Evolutionary conservation across 2,888 invertebrate genomes (phyloP), one percentile per base, ranked within the genome.

Genomic region (Caenorhabditis macrosperma): DNA sequence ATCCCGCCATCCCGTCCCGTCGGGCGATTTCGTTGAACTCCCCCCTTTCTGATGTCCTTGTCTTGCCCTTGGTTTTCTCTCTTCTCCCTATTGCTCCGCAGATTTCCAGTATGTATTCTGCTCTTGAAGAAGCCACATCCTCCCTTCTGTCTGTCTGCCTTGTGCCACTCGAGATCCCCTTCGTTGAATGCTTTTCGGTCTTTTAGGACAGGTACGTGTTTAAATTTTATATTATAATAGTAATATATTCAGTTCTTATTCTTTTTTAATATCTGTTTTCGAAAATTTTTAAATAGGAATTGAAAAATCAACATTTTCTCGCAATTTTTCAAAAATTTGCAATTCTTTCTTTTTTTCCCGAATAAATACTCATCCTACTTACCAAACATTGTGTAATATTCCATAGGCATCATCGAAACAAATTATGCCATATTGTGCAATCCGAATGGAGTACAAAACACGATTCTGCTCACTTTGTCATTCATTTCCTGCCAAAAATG

Each of bases 131-230:
- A 30, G 30, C 33, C 28, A 52, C 55, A 26, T 22, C n/a, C 5
- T 57, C 20, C 15, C 38, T 22, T 41, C 44, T 44, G 26, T 59
- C 44, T 41, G 38, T 20, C 2, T 41, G 24, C 33, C 24, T 20
- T 17, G 24, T 48, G 48, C 48, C 20, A 20, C 33, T 17, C 33
- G 0, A 12, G 30, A 48, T 20, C 22, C n/a, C 12, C 26, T 12
- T 38, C 17, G 30, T 54, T 54, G 54, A 30, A 54, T 54, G 54
- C 54, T n/a, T 33, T 30, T 54, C 9, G 54, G 33, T 30, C 20
- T 30, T 33, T 5, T n/a, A 2, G 33, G 10, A 30, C 17, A 54
- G 54, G 54, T 54, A 54, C 46, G n/a, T n/a, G n/a, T n/a, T n/a
- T n/a, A n/a, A n/a, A n/a, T n/a, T n/a, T n/a, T n/a, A n/a, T n/a